Evolutionary conservation across 1,140 invertebrate species (phyloP).

Genomic region (Ruditapes philippinarum): DNA sequence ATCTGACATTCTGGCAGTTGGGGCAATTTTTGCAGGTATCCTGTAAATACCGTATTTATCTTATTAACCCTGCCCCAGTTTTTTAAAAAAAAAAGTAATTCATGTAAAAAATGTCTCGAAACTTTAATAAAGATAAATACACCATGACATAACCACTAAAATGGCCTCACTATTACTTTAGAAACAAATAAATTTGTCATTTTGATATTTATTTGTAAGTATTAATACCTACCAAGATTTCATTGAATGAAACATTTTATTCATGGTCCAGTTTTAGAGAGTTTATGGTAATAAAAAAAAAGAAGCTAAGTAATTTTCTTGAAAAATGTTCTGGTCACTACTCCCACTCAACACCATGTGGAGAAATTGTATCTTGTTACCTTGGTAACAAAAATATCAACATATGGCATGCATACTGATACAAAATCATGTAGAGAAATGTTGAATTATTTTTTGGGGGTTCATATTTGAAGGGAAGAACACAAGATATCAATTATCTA

Average conservation of each 20-base stretch:
- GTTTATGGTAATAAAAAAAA: conserved; percentile 21
- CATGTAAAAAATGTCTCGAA: too few species aligned
- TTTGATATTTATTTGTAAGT: too few species aligned
- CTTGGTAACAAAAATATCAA: conserved; percentile 35
- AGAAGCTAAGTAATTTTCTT: neutral
- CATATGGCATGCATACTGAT: conserved; percentile 26
- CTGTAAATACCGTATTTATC: neutral
- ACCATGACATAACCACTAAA: too few species aligned
- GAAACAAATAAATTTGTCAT: too few species aligned
- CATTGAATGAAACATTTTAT: neutral
- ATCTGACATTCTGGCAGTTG: conserved; percentile 37
- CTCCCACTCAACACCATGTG: conserved; percentile 1
- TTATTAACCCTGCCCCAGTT: too few species aligned
- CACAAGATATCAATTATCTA: neutral
- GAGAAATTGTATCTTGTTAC: conserved; percentile 20
- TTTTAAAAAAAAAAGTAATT: too few species aligned
- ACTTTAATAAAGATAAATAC: too few species aligned
- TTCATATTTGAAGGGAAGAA: neutral
- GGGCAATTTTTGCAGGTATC: conserved; percentile 28
- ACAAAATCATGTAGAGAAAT: conserved; percentile 31
- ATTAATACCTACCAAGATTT: neutral
- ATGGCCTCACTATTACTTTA: too few species aligned
- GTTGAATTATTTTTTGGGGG: neutral
- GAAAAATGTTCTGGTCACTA: conserved; percentile 25
- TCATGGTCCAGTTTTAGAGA: neutral